Conservation (phyloP, 2,888 invertebrate species). For the Dicranocentrus wangi region DNA sequence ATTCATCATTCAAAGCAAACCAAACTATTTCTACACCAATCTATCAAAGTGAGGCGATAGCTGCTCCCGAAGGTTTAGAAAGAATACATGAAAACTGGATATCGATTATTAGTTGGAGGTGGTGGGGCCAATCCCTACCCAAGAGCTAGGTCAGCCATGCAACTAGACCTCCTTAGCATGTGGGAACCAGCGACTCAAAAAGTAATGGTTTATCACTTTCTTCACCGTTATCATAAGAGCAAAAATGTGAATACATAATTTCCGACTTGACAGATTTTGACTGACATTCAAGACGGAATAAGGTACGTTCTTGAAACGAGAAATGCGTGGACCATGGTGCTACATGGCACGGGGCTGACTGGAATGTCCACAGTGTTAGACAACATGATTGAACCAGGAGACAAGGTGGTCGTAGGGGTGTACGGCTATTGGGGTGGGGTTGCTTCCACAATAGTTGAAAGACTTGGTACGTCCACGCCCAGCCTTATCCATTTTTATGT, state of each 20-base stretch:
- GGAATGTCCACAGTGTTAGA: slow-evolving; percentile 88
- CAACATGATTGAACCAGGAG: slow-evolving; percentile 85
- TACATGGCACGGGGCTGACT: slow-evolving; percentile 85
- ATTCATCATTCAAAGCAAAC: too few species aligned
- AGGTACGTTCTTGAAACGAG: slow-evolving; percentile 83
- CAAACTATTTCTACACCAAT: too few species aligned
- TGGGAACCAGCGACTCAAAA: not conserved
- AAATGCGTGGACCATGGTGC: slow-evolving; percentile 84
- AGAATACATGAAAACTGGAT: too few species aligned
- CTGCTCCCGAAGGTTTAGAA: not conserved
- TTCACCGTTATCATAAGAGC: not conserved
- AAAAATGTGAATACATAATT: not conserved
- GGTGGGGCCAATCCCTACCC: not conserved
- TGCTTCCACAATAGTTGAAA: not conserved
- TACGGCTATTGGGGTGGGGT: slow-evolving; percentile 85
- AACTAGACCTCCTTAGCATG: too few species aligned
- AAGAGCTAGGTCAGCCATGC: not conserved
- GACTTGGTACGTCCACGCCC: not conserved
- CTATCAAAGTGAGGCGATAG: not conserved
- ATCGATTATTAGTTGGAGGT: not conserved
- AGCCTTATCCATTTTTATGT: too few species aligned
- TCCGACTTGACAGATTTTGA: not conserved
- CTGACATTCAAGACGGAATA: slow-evolving; percentile 85
- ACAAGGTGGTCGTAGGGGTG: too few species aligned
- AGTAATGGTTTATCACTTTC: not conserved